Conservation (phyloP, 2,797 vertebrate species). For the Falco peregrinus region DNA sequence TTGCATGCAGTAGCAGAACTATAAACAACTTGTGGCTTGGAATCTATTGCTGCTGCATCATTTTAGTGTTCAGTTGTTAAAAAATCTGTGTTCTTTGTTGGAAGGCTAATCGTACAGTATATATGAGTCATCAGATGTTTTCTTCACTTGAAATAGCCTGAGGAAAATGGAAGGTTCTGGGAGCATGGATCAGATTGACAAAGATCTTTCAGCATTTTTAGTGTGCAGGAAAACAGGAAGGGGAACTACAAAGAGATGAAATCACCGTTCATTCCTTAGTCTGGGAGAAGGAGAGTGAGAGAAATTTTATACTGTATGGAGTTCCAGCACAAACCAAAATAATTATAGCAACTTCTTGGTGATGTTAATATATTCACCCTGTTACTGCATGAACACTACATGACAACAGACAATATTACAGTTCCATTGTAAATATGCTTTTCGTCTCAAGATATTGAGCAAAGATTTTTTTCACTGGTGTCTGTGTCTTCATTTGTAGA, state of each 20-base stretch:
- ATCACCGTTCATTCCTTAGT: not conserved
- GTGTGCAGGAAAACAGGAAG: not conserved
- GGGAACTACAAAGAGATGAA: not conserved
- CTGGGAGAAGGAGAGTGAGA: not conserved
- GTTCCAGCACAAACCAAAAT: not conserved
- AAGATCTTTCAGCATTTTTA: not conserved
- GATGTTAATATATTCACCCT: not conserved
- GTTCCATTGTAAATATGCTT: not conserved
- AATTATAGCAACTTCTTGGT: not conserved
- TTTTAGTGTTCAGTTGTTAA: not conserved
- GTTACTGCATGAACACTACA: not conserved
- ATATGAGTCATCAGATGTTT: not conserved
- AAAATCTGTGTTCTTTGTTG: not conserved
- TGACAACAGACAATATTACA: not conserved
- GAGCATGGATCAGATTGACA: not conserved
- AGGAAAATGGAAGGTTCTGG: not conserved
- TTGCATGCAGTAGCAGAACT: not conserved
- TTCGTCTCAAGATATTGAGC: not conserved
- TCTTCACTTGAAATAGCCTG: not conserved
- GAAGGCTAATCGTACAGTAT: not conserved
- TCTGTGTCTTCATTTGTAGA: not conserved
- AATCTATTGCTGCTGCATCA: not conserved
- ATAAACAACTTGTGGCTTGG: not conserved
- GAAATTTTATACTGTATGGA: not conserved
- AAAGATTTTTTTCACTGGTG: not conserved